Conservation (phyloP, 2,797 vertebrate species). For the Hoplostethus atlanticus region DNA sequence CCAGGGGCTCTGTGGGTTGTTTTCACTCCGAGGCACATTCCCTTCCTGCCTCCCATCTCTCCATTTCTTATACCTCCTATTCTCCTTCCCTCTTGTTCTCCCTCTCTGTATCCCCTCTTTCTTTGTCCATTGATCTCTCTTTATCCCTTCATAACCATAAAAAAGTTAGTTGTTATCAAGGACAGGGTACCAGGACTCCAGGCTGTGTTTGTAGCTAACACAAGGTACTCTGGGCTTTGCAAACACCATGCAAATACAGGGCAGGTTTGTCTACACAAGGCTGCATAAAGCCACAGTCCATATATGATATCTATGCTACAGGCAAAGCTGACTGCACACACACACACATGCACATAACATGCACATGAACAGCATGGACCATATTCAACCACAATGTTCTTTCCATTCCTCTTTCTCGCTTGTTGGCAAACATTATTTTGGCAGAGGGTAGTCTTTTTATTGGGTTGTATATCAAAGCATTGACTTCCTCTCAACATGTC, state of each 20-base stretch:
- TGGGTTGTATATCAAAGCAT: constrained; percentile 10
- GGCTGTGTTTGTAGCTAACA: neutral
- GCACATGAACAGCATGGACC: neutral
- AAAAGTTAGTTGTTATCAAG: neutral
- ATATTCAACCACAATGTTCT: neutral
- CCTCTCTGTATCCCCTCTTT: neutral
- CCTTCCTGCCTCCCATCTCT: too few species aligned
- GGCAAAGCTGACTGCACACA: neutral
- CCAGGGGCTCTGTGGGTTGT: neutral
- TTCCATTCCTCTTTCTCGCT: neutral
- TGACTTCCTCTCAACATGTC: constrained; percentile 32
- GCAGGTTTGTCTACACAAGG: neutral
- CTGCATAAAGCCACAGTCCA: neutral
- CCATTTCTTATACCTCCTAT: neutral
- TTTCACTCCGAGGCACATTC: neutral
- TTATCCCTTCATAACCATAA: neutral
- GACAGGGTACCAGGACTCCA: neutral
- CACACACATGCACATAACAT: neutral
- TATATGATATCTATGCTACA: neutral
- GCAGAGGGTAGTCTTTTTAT: neutral
- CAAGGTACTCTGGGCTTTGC: neutral
- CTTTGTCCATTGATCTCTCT: neutral
- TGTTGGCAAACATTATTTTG: constrained; percentile 10
- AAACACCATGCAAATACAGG: neutral
- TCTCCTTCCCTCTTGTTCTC: neutral